These are phyloP conservation scores for Opisthograptis luteolata DNA, from an alignment of 2,888 invertebrate genomes.

Conservation along the genomic window DNA sequence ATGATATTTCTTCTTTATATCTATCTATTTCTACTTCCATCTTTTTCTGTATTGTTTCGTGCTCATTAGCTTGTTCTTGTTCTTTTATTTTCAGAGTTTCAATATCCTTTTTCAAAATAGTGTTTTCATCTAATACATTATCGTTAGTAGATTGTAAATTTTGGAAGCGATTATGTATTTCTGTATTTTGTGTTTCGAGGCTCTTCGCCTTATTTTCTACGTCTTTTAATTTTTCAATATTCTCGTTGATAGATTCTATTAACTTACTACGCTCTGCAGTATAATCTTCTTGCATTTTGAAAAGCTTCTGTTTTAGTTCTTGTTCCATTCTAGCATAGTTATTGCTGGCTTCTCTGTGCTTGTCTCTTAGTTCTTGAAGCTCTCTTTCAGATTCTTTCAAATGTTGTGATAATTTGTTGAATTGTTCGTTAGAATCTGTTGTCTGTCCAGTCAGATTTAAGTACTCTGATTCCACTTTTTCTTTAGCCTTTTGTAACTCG, in stretches of 20 bases:
- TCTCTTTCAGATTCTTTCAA: slow-evolving; percentile 84
- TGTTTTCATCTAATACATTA: slow-evolving; percentile 71
- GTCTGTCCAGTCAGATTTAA: slow-evolving; percentile 83
- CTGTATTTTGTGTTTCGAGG: slow-evolving; percentile 55
- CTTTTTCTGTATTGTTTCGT: slow-evolving; percentile 65
- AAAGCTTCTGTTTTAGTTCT: slow-evolving; percentile 75
- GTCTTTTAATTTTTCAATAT: slow-evolving; percentile 64
- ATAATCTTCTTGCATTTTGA: slow-evolving; percentile 74
- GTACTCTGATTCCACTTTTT: slow-evolving; percentile 85
- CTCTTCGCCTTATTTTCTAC: slow-evolving; percentile 67
- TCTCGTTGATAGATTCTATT: slow-evolving; percentile 63
- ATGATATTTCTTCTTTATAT: slow-evolving; percentile 72
- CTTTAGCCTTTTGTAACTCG: slow-evolving; percentile 83
- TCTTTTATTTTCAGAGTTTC: slow-evolving; percentile 69
- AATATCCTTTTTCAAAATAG: slow-evolving; percentile 71
- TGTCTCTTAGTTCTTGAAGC: slow-evolving; percentile 78
- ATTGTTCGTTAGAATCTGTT: slow-evolving; percentile 85
- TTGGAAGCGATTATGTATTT: slow-evolving; percentile 57
- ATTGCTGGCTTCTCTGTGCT: slow-evolving; percentile 69
- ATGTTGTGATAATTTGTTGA: slow-evolving; percentile 81
- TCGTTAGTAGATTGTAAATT: slow-evolving; percentile 64
- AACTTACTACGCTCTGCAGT: slow-evolving; percentile 67
- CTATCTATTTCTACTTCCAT: slow-evolving; percentile 75
- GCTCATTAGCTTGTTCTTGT: slow-evolving; percentile 65
- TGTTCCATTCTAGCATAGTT: slow-evolving; percentile 75